These are phyloP conservation scores for Hermetia illucens DNA, from an alignment of 1,140 invertebrate species.

Conservation along the genomic window DNA sequence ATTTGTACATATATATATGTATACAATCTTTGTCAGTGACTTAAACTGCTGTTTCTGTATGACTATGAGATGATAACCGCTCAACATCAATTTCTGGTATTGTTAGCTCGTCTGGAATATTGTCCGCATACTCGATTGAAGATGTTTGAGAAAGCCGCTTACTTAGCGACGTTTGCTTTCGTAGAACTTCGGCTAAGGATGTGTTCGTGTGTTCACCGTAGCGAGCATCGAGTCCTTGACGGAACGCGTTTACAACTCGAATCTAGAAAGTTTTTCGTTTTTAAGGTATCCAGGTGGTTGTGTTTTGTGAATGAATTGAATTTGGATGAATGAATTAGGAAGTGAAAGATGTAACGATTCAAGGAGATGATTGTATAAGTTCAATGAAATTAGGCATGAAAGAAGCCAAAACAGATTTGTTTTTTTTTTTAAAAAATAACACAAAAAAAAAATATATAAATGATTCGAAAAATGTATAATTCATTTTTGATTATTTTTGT, in stretches of 20 bases:
- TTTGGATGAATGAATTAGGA: too few relatives aligned
- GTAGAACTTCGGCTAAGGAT: constrained; percentile 74
- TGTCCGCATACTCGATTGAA: constrained; percentile 82
- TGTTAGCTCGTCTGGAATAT: constrained; percentile 71
- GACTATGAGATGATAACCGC: constrained; percentile 77
- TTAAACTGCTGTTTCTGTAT: constrained; percentile 86
- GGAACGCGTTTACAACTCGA: constrained; percentile 98
- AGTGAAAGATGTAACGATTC: neutral
- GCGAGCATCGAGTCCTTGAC: constrained; percentile 91
- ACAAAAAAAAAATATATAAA: too few relatives aligned
- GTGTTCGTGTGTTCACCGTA: constrained; percentile 82
- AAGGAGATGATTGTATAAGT: neutral
- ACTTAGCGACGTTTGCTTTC: constrained; percentile 78
- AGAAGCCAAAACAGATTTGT: constrained; percentile 4
- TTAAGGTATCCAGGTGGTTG: neutral
- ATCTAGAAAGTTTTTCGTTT: constrained; percentile 59
- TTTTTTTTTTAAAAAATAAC: constrained; percentile 1
- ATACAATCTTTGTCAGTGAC: neutral
- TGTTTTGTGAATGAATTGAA: neutral
- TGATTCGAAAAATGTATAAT: constrained; percentile 2
- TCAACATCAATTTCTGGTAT: constrained; percentile 83
- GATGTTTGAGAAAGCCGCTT: constrained; percentile 81
- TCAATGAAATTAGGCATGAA: neutral
- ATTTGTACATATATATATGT: neutral
- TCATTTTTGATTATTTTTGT: constrained; percentile 3